phyloP scores from a whole-genome alignment of 2,888 invertebrate species.

The Cheilosia variabilis region DNA sequence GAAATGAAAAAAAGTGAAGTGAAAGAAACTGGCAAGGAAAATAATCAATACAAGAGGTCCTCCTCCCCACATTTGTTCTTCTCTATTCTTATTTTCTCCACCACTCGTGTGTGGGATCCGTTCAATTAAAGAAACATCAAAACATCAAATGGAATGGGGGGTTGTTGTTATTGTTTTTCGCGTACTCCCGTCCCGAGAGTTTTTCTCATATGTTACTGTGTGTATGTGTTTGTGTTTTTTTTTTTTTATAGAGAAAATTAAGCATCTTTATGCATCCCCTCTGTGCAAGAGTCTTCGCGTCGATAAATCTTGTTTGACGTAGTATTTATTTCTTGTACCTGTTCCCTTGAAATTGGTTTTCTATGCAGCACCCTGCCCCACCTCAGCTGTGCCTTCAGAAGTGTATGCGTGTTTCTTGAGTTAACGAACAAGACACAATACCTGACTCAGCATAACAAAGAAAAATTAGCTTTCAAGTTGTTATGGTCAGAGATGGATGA shows the following conservation, averaged over 20 bases:
- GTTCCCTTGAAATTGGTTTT: constrained; percentile 48
- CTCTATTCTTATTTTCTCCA: constrained; percentile 26
- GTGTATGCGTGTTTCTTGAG: not conserved
- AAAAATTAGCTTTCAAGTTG: constrained; percentile 43
- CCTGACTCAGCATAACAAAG: constrained; percentile 59
- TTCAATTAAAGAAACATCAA: constrained; percentile 66
- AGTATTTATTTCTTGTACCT: constrained; percentile 49
- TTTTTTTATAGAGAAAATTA: constrained; percentile 19
- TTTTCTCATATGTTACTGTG: constrained; percentile 20
- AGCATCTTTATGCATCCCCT: constrained; percentile 38
- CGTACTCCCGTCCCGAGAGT: constrained; percentile 29
- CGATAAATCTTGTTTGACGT: constrained; percentile 47
- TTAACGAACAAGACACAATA: constrained; percentile 38
- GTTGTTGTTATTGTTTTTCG: constrained; percentile 34
- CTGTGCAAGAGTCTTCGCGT: constrained; percentile 2
- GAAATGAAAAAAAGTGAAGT: constrained; percentile 37
- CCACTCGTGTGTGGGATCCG: constrained; percentile 46
- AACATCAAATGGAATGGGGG: constrained; percentile 28
- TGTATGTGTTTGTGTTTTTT: not conserved
- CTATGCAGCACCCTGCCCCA: not conserved
- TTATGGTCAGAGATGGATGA: constrained; percentile 59
- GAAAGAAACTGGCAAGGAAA: constrained; percentile 68
- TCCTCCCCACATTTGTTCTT: constrained; percentile 25
- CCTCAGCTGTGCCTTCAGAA: too few species aligned
- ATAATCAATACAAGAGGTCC: constrained; percentile 69